Evolutionary conservation across 2,113 vertebrate species (phyloP), one percentile per base, ranked within the genome.

Genomic region (Hiodon alosoides): DNA sequence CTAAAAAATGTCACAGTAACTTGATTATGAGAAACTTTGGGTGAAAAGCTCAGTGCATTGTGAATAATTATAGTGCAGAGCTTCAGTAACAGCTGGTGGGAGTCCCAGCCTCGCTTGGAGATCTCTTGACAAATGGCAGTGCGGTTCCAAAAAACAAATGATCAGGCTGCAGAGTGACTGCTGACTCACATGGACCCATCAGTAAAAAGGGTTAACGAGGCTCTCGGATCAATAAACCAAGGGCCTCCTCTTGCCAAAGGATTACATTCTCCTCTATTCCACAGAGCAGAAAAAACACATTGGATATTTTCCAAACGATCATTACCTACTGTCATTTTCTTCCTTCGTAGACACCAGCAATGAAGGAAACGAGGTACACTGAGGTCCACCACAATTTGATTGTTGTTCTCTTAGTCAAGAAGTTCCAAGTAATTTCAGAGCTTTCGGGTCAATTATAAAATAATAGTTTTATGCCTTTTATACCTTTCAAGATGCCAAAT

Each of bases 191-290:
- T 11, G 13, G 64, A 66, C 31, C 64, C 11, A 17, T 48, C 64
- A 48, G 46, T 14, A 10, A 66, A 66, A 47, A 3, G 64, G 48
- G 8, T 66, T 48, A 46, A 48, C 13, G 64, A 47, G 46, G 48
- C 64, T 66, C 64, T 66, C 31, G 64, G 48, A 66, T 66, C 64
- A 66, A 66, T 66, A 66, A 66, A 66, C 46, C 16, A 46, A 11
- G 64, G 61, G 59, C 59, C 59, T 60, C 13, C 59, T 11, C 13
- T 14, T 13, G 59, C 54, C 1, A 7, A 11, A 66, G 64, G 9
- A 6, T 11, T 48, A 11, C 64, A 4, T 48, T 5, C 47, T 66
- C 46, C 64, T 47, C 10, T 47, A 66, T 66, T 13, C 46, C 46
- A 11, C 17, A 10, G 31, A 47, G 64, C 7, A 48, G 46, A 53